Conservation (phyloP, 2,113 vertebrate species). For the Astur gentilis region DNA sequence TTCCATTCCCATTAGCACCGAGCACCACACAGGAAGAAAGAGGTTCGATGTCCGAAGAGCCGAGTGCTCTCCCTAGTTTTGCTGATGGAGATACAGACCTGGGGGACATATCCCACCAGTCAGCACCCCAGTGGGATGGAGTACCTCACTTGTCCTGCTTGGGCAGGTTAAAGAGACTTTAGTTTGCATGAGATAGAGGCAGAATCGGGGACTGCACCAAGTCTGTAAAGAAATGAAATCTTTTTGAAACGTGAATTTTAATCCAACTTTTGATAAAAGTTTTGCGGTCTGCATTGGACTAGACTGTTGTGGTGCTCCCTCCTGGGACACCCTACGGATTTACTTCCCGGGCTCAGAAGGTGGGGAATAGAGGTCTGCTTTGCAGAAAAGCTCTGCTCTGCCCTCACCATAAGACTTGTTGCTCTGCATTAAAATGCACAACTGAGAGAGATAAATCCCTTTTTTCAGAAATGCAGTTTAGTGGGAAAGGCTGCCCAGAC, state of each 20-base stretch:
- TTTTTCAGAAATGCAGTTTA: not conserved
- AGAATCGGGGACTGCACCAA: not conserved
- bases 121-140: not conserved
- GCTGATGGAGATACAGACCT: not conserved
- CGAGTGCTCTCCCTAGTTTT: not conserved
- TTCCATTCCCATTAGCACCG: not conserved
- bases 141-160: not conserved
- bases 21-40: not conserved
- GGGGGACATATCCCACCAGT: not conserved
- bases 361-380: not conserved
- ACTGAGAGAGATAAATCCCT: not conserved
- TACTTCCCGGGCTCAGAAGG: not conserved
- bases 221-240: not conserved
- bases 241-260: not conserved
- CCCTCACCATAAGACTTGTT: not conserved
- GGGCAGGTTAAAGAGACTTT: not conserved
- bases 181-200: not conserved
- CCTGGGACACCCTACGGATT: not conserved
- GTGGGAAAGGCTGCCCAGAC: not conserved
- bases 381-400: not conserved
- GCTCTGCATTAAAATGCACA: not conserved
- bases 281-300: not conserved
- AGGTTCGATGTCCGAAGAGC: not conserved
- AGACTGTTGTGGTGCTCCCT: not conserved
- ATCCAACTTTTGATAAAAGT: not conserved